Conservation (phyloP, 2,797 vertebrate species). For the Danio kyathit region DNA sequence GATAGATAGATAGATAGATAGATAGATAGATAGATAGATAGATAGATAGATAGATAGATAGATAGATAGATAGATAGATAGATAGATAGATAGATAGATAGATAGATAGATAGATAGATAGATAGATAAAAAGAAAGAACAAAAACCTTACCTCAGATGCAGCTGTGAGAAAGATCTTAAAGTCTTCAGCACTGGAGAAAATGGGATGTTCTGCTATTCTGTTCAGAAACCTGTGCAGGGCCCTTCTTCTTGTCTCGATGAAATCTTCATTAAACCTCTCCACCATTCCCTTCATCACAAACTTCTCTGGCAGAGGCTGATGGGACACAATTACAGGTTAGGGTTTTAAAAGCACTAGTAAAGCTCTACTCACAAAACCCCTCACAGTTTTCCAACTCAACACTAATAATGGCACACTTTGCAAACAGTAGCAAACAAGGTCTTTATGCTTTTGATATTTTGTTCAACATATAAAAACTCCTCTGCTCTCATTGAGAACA, state of each 20-base stretch:
- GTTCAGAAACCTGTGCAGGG: slow-evolving; percentile 92
- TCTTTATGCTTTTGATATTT: too few species aligned
- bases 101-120: not conserved
- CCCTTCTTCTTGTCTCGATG: slow-evolving; percentile 92
- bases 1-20: too few species aligned
- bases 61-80: not conserved
- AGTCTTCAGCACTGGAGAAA: slow-evolving; percentile 89
- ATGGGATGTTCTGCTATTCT: slow-evolving; percentile 91
- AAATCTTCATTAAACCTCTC: slow-evolving; percentile 95
- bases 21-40: too few species aligned
- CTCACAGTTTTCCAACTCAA: too few species aligned
- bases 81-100: not conserved
- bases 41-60: too few species aligned
- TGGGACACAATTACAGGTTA: not conserved
- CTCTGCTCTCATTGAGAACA: too few species aligned
- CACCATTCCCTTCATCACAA: slow-evolving; percentile 96
- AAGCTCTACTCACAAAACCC: too few species aligned
- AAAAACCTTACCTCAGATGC: slow-evolving; percentile 79
- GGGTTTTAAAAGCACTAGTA: too few species aligned
- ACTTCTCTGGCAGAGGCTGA: slow-evolving; percentile 97
- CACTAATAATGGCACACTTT: too few species aligned
- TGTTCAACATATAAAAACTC: too few species aligned
- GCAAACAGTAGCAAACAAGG: too few species aligned
- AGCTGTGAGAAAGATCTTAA: slow-evolving; percentile 93
- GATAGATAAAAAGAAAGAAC: not conserved